Conservation (phyloP, 2,797 vertebrate species). For the Myoxocephalus aenaeus region DNA sequence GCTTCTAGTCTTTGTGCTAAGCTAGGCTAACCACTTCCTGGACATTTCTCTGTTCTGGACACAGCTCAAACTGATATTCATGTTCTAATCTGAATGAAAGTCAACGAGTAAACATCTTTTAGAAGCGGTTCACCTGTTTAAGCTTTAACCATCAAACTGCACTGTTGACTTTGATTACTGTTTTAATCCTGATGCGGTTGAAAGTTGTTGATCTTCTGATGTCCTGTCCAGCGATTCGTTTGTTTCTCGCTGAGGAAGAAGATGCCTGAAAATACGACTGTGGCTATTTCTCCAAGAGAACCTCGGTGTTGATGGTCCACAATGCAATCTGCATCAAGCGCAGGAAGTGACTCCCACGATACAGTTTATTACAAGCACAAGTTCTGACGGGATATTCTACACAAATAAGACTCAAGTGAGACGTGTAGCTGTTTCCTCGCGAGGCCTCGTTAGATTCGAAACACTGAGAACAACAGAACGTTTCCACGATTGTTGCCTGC, state of each 20-base stretch:
- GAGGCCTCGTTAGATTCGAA: neutral
- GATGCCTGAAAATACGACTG: neutral
- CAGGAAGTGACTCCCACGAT: slow-evolving; percentile 2
- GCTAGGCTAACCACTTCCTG: too few species aligned
- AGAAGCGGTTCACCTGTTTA: neutral
- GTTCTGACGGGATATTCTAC: neutral
- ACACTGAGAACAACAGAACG: neutral
- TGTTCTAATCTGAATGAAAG: neutral
- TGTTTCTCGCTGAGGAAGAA: neutral
- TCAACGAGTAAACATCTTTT: neutral
- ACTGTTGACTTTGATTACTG: fast-evolving
- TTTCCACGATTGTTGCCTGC: slow-evolving; percentile 1
- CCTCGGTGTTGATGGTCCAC: neutral
- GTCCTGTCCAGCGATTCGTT: neutral
- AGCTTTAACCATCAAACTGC: neutral
- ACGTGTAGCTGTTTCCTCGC: neutral
- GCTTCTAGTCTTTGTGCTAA: too few species aligned
- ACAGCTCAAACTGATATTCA: neutral
- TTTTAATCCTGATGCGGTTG: neutral
- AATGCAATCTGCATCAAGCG: neutral
- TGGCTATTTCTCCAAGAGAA: neutral
- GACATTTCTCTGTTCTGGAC: too few species aligned
- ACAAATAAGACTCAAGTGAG: neutral
- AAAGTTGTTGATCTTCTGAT: neutral
- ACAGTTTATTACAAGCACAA: neutral